phyloP scores from a whole-genome alignment of 1,140 invertebrate species.

The Heliconius nattereri region DNA sequence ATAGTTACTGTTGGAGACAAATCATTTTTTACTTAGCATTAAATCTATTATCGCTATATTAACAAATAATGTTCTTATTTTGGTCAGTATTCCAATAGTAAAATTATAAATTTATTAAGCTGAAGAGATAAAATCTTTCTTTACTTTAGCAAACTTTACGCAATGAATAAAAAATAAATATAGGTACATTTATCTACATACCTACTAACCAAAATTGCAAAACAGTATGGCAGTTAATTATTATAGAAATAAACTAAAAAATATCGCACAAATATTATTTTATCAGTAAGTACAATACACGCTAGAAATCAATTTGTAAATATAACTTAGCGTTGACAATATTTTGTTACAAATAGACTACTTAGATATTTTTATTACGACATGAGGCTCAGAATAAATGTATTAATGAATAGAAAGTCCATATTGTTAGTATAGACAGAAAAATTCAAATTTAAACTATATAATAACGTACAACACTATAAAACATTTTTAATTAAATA shows the following conservation, averaged over 20 bases:
- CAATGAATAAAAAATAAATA: too few species aligned
- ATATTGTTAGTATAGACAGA: not conserved
- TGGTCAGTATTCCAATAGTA: not conserved
- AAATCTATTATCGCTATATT: not conserved
- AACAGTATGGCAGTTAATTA: not conserved
- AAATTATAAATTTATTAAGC: not conserved
- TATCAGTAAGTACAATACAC: constrained; percentile 3
- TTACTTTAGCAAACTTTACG: not conserved
- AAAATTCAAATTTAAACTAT: not conserved
- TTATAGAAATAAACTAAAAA: not conserved
- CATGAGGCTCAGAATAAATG: not conserved
- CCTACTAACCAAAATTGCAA: not conserved
- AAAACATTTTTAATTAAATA: not conserved
- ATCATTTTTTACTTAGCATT: constrained; percentile 3
- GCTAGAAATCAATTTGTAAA: constrained; percentile 13
- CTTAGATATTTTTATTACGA: not conserved
- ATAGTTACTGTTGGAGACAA: not conserved
- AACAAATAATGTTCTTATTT: not conserved
- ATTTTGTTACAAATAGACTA: constrained; percentile 7
- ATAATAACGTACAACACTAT: not conserved
- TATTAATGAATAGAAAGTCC: not conserved
- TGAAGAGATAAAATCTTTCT: not conserved
- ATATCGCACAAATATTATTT: constrained; percentile 13
- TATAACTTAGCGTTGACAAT: constrained; percentile 9
- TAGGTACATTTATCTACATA: too few species aligned